Evolutionary conservation across 2,888 invertebrate species (phyloP), one percentile per base, ranked within the genome.

Genomic region (Plebejus anna): DNA sequence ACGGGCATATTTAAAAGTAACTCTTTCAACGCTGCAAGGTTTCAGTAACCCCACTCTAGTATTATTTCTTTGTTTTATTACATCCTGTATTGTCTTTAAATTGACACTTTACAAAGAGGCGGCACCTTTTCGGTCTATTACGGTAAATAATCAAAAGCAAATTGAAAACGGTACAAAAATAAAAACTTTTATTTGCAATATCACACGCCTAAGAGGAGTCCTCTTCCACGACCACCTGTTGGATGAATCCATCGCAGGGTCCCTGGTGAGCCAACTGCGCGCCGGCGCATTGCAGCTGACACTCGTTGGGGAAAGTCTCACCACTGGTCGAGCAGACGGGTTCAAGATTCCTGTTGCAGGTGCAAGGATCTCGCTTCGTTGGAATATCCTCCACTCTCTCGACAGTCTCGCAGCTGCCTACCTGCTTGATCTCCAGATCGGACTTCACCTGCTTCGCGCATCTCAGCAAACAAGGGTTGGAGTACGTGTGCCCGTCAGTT

Each of bases 271-370:
- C 77, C n/a, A 83, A 75, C 0, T 80, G 59, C 28, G 76, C 76
- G 38, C 76, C 80, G 9, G 78, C 93, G 77, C 95, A 94, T 81
- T 94, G 90, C 81, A 96, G 88, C 81, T 95, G 94, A 86, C 96
- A 96, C 82, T 96, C 96, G 86, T 95, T 96, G 80, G 90, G 89
- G 88, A 97, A 97, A 0, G 96, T 96, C 77, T 93, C 90, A 1
- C 96, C 96, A 85, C 97, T 95, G 71, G 95, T 95, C 36, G 96
- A 96, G 87, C 96, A 96, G 13, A 96, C 95, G 66, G 94, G 94
- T n/a, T 89, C 47, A 28, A 80, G 32, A 42, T 81, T 79, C 22
- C 81, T 80, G 0, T 81, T 76, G 78, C 85, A 85, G 6, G 79
- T 77, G 76, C 85, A 84, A 1, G 76, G 79, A 76, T 84, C 84